phyloP scores from a whole-genome alignment of 2,797 vertebrate genomes.

The Eospalax fontanierii region DNA sequence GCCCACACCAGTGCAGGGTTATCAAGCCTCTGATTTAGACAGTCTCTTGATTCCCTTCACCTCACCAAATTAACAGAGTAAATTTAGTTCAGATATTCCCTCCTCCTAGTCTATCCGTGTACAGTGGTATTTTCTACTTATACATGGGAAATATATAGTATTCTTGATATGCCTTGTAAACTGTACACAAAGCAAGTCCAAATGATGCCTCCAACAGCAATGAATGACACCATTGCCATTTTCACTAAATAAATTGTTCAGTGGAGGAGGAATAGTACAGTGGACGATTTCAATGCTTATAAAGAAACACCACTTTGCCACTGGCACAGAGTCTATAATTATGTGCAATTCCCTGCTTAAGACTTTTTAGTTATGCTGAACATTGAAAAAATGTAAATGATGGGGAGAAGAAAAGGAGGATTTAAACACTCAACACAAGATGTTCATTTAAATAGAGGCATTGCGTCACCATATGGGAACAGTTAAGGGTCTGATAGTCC shows the following conservation, averaged over 20 bases:
- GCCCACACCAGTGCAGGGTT: background rate
- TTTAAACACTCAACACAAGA: slow-evolving; percentile 56
- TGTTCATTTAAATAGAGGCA: slow-evolving; percentile 68
- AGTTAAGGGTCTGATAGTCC: slow-evolving; percentile 56
- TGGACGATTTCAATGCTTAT: slow-evolving; percentile 64
- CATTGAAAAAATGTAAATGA: slow-evolving; percentile 69
- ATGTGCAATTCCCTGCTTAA: slow-evolving; percentile 74
- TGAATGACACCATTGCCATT: slow-evolving; percentile 51
- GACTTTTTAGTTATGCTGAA: slow-evolving; percentile 69
- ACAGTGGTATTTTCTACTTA: slow-evolving; percentile 50
- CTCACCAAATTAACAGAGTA: slow-evolving; percentile 38
- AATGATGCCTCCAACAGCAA: slow-evolving; percentile 58
- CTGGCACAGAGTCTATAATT: slow-evolving; percentile 69
- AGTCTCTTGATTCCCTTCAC: slow-evolving; percentile 28
- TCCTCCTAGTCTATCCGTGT: background rate
- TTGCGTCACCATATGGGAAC: background rate
- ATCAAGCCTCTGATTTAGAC: background rate
- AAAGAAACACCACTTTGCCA: slow-evolving; percentile 55
- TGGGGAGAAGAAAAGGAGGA: slow-evolving; percentile 18
- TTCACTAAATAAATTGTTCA: slow-evolving; percentile 66
- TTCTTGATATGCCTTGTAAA: slow-evolving; percentile 59
- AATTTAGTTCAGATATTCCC: slow-evolving; percentile 34
- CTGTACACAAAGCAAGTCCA: slow-evolving; percentile 39
- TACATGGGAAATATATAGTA: slow-evolving; percentile 4
- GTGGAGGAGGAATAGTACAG: slow-evolving; percentile 61